These are phyloP conservation scores for Gallinago solitaria DNA, from an alignment of 2,797 vertebrate genomes.

Conservation along the genomic window DNA sequence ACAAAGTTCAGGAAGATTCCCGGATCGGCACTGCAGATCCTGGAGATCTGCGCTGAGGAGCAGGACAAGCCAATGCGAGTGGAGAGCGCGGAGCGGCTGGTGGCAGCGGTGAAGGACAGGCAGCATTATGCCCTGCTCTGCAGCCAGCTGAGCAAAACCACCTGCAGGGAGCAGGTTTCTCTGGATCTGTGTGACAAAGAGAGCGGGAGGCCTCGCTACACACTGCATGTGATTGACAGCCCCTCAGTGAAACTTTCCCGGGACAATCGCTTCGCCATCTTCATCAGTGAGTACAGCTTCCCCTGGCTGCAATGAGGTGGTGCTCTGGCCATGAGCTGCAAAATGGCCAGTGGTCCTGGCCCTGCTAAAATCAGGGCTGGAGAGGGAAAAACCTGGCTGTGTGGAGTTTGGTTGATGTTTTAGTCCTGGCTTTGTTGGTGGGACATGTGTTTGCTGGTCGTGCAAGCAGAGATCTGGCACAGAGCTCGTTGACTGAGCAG, in stretches of 20 bases:
- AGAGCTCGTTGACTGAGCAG: background rate
- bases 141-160: conserved; percentile 81
- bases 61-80: conserved; percentile 80
- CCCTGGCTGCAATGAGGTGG: background rate
- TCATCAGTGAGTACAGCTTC: conserved; percentile 88
- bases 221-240: conserved; percentile 89
- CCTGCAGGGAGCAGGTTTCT: conserved; percentile 76
- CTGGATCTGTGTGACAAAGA: conserved; percentile 87
- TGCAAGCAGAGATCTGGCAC: background rate
- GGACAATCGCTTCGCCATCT: conserved; percentile 91
- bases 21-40: conserved; percentile 62
- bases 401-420: rapidly evolving
- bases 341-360: rapidly evolving
- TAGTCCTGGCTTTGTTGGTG: background rate
- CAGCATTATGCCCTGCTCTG: conserved; percentile 90
- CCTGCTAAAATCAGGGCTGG: background rate
- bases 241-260: conserved; percentile 81
- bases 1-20: conserved; percentile 90
- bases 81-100: conserved; percentile 73
- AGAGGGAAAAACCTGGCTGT: background rate
- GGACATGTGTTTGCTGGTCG: background rate
- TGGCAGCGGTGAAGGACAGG: conserved; percentile 85
- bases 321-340: background rate
- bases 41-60: conserved; percentile 79
- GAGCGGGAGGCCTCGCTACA: conserved; percentile 87